Percentiles rank a stretch among this genome's conserved stretches.
Evolutionary conservation across 2,113 vertebrate species (phyloP).

Genomic region (Sphyrna mokarran): DNA sequence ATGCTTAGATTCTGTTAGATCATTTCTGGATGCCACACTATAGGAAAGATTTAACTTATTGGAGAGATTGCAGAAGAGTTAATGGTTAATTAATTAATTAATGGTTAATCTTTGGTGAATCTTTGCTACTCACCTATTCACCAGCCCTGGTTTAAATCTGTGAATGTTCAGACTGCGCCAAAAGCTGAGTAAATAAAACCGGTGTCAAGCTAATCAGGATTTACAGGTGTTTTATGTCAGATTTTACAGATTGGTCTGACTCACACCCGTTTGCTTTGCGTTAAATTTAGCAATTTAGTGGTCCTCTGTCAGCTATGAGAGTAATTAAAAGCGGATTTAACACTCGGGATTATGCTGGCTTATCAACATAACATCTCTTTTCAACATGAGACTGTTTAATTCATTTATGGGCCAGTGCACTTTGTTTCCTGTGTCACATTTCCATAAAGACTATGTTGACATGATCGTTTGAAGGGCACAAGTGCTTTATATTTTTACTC

Average conservation of each 20-base stretch:
- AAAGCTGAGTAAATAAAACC: conserved; percentile 1
- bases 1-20: background rate
- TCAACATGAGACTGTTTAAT: background rate
- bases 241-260: background rate
- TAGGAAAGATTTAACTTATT: no score
- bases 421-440: background rate
- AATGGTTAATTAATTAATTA: no score
- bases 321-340: conserved; percentile 21
- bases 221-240: background rate
- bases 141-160: background rate
- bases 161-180: background rate
- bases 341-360: background rate
- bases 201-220: background rate
- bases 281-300: background rate
- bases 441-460: background rate
- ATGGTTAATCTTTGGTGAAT: no score
- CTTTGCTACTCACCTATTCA: no score
- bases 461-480: background rate
- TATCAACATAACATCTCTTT: background rate
- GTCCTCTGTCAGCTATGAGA: background rate
- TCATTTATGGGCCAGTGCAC: background rate
- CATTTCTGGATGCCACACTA: no score
- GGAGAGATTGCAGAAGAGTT: no score
- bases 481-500: background rate
- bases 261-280: background rate